Evolutionary conservation across 2,797 vertebrate species (phyloP), one percentile per base, ranked within the genome.

Genomic region (Etheostoma nigrum): DNA sequence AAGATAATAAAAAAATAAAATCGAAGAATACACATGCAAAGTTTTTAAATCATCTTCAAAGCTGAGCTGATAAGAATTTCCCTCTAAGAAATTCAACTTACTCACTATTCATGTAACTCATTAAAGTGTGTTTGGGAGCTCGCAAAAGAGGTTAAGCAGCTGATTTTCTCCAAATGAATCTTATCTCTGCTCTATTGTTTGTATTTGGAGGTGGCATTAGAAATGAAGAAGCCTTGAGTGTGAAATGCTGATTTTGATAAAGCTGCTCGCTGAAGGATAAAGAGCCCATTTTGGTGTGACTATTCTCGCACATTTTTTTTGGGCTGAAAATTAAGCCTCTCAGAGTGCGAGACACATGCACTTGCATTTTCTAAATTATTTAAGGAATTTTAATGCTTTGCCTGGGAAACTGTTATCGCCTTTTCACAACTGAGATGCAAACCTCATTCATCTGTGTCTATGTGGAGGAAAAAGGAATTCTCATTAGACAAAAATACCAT

Each of bases 221-320:
- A 69, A 70, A 72, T 45, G 44, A 81, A 79, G 53, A 63, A 25
- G 70, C n/a, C 66, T 21, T n/a, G 52, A 18, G 36, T 60, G 68
- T 72, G 67, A 83, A 88, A 86, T 73, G 64, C 40, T 78, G 86
- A 82, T 79, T 83, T 67, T 59, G 78, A 86, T 85, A 83, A 77
- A 57, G 60, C 49, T 57, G 71, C 82, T 86, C 64, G 19, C 61
- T 71, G 81, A 82, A 36, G 79, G 69, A 83, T 80, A 67, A 81
- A 85, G 55, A 81, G 59, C 48, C 53, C 69, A 54, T 82, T 85
- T 88, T 83, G 21, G 49, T 78, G 21, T 30, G 79, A 84, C 82
- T 89, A 83, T 86, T 87, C 79, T 77, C 0, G 0, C 54, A 53
- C 5, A 51, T 57, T 62, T 60, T 60, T 23, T 75, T 57, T 44